Conservation (phyloP, 2,888 invertebrate genomes). For the Xestia rhomboidea region DNA sequence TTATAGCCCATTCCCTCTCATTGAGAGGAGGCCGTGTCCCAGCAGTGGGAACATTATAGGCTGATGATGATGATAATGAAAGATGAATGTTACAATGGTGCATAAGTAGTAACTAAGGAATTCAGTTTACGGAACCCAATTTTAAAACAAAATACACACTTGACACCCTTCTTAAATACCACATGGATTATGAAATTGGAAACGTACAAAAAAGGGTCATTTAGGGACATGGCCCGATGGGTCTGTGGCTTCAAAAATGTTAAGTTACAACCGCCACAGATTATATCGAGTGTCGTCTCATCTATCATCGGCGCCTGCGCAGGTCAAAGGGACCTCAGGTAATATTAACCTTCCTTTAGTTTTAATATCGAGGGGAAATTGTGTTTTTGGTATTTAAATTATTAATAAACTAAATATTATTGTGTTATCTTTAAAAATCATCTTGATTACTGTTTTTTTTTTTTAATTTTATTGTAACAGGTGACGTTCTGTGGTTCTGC, state of each 20-base stretch:
- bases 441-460: not conserved
- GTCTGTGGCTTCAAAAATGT: constrained; percentile 8
- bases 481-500: no score
- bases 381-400: not conserved
- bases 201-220: constrained; percentile 36
- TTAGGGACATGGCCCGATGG: constrained; percentile 10
- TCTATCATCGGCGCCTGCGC: constrained; percentile 49
- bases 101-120: not conserved
- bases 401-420: not conserved
- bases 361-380: not conserved
- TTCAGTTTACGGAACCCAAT: not conserved
- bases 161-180: constrained; percentile 11
- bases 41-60: no score
- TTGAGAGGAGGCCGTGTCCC: no score
- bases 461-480: no score
- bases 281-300: constrained; percentile 48
- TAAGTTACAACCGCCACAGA: constrained; percentile 27
- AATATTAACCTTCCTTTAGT: constrained; percentile 16
- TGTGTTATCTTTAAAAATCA: not conserved
- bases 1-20: no score
- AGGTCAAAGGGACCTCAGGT: constrained; percentile 36
- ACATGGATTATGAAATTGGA: constrained; percentile 57
- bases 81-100: not conserved
- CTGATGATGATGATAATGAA: no score
- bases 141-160: not conserved